Evolutionary conservation across 2,797 vertebrate species (phyloP).

Genomic region (Carcharodon carcharias): DNA sequence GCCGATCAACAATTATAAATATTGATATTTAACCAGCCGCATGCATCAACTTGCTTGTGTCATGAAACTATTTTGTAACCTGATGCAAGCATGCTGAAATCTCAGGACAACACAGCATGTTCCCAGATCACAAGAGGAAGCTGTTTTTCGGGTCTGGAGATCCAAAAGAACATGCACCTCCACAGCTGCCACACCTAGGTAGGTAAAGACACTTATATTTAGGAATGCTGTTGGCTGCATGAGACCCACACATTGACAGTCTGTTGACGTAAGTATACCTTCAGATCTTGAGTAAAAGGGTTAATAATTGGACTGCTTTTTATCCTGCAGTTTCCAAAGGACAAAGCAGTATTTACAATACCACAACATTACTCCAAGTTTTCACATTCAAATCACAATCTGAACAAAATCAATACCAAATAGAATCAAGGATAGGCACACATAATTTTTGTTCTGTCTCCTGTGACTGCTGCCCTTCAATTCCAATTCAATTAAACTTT

Average conservation of each 20-base stretch:
- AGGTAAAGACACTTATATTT: not conserved
- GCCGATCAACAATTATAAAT: not conserved
- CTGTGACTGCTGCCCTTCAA: conserved; percentile 26
- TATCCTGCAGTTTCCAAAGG: not conserved
- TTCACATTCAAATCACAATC: conserved; percentile 32
- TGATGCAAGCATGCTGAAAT: not conserved
- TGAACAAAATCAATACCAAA: conserved; percentile 31
- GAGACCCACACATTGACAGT: not conserved
- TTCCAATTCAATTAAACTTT: conserved; percentile 30
- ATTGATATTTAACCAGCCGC: not conserved
- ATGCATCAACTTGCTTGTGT: not conserved
- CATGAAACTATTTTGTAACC: not conserved
- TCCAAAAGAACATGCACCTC: not conserved
- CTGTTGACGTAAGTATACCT: not conserved
- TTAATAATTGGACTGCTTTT: not conserved
- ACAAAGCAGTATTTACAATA: not conserved
- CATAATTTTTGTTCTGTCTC: conserved; percentile 32
- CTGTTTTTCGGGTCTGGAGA: not conserved
- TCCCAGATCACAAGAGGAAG: not conserved
- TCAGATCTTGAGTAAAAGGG: not conserved
- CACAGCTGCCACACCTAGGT: not conserved
- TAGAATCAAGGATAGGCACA: conserved; percentile 22
- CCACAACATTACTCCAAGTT: conserved; percentile 12
- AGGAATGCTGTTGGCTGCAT: not conserved
- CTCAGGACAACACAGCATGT: not conserved